Percentiles rank a stretch among this genome's conserved stretches.
These are phyloP conservation scores for Acleris emargana DNA, from an alignment of 2,888 invertebrate genomes.

Conservation along the genomic window DNA sequence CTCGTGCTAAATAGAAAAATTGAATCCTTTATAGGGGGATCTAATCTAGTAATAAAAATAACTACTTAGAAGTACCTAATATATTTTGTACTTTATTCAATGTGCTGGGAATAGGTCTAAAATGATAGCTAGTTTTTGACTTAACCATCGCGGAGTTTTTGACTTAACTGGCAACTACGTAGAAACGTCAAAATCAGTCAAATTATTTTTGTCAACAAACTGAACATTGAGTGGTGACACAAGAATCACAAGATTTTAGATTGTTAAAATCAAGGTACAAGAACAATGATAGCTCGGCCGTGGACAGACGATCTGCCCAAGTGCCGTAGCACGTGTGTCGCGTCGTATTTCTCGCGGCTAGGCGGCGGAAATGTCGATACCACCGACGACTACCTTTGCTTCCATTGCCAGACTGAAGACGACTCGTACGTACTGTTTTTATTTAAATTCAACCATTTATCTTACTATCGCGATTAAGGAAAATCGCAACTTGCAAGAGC, in stretches of 20 bases:
- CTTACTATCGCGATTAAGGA: too few species aligned
- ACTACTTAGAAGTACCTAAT: too few species aligned
- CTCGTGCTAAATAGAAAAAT: too few species aligned
- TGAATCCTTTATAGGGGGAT: too few species aligned
- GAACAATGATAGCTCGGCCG: constrained; percentile 73
- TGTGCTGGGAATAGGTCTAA: too few species aligned
- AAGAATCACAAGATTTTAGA: neutral
- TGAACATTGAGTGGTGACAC: neutral
- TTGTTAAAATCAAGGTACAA: constrained; percentile 2
- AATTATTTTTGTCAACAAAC: constrained; percentile 28
- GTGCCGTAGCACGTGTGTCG: constrained; percentile 91
- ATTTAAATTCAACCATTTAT: too few species aligned
- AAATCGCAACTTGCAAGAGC: too few species aligned
- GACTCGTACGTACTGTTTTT: constrained; percentile 78
- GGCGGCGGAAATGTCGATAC: constrained; percentile 59
- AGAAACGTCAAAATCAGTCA: constrained; percentile 9
- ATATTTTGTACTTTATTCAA: too few species aligned
- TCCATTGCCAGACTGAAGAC: constrained; percentile 91
- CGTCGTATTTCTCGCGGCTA: constrained; percentile 87
- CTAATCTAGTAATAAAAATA: too few species aligned
- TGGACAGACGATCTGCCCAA: constrained; percentile 96
- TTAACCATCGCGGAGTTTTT: neutral
- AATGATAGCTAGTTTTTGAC: neutral
- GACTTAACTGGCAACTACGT: constrained; percentile 6
- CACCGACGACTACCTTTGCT: constrained; percentile 85